Conservation (phyloP, 2,888 invertebrate genomes). For the Shargacucullia verbasci region DNA sequence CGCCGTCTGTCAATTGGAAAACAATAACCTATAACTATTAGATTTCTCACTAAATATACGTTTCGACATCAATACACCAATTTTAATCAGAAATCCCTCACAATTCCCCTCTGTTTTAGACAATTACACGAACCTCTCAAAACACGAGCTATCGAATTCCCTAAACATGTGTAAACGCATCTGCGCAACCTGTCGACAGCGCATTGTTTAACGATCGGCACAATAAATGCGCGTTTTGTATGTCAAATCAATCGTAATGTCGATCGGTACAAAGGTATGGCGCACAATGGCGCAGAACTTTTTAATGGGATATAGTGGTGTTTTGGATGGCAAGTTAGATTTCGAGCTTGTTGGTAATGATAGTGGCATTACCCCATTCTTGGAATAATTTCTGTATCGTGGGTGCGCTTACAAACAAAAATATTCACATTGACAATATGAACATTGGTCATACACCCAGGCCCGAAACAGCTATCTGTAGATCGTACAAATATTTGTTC, state of each 20-base stretch:
- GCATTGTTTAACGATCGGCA: slow-evolving; percentile 67
- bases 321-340: slow-evolving; percentile 13
- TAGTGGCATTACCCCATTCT: too few relatives aligned
- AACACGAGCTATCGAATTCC: slow-evolving; percentile 47
- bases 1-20: neutral
- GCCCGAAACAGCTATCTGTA: too few relatives aligned
- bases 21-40: neutral
- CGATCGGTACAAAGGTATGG: slow-evolving; percentile 79
- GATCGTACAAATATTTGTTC: too few relatives aligned
- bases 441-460: too few relatives aligned
- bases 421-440: too few relatives aligned
- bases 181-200: slow-evolving; percentile 70
- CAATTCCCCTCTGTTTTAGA: slow-evolving; percentile 29
- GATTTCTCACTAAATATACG: slow-evolving; percentile 12
- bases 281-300: slow-evolving; percentile 75
- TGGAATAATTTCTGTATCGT: too few relatives aligned
- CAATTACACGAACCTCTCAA: slow-evolving; percentile 37
- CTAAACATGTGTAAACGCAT: slow-evolving; percentile 56
- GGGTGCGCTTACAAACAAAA: too few relatives aligned
- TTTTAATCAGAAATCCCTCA: slow-evolving; percentile 28
- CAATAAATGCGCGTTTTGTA: slow-evolving; percentile 84
- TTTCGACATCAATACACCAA: slow-evolving; percentile 28
- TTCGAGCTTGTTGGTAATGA: slow-evolving; percentile 21
- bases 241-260: slow-evolving; percentile 83
- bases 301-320: slow-evolving; percentile 70